Base-by-base conservation (phyloP, 2,888 invertebrate genomes). In the Lasioglossum morio region DNA sequence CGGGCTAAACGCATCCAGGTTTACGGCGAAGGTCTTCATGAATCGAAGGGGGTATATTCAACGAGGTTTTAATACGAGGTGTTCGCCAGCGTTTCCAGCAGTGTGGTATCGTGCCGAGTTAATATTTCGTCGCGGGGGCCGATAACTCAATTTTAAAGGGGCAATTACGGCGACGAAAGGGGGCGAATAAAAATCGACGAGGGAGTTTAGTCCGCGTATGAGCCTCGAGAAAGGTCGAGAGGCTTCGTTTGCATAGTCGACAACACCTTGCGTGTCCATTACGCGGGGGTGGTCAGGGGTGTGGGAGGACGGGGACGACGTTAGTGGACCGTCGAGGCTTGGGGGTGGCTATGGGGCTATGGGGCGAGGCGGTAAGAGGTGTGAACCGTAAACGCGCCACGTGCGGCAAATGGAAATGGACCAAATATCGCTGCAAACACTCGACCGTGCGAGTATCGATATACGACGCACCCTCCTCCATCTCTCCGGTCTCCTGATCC, bases 321-420 rank as follows among this genome's bases (percentile, higher is more conserved):
- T 72, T 48, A 79, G 85, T 82, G 82, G 87, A 81, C 88, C 63
- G 82, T 72, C 84, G 75, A 79, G 63, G 57, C 57, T 57, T 19
- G 80, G 75, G 79, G 46, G 79, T 77, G 66, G 87, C 82, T 92
- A 92, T 92, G 94, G 94, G 93, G 94, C 10, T 63, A 63, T 30
- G 40, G 70, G 70, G 77, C 63, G 81, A 48, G 78, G 80, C 70
- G 87, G 84, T 92, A 92, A 93, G 94, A 94, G 94, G 94, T 94
- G 94, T 92, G 94, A 94, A 94, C 92, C 92, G 94, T 94, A 94
- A 94, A 94, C 93, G 94, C 94, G 94, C 94, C 94, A 94, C 94
- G 94, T 94, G 94, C 94, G 92, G 90, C 94, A 94, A 94, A 94
- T 94, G 94, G 94, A 94, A 94, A 94, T 94, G 94, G 94, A 94